Conservation (phyloP, 2,797 vertebrate species). For the Enteromius mattozi region DNA sequence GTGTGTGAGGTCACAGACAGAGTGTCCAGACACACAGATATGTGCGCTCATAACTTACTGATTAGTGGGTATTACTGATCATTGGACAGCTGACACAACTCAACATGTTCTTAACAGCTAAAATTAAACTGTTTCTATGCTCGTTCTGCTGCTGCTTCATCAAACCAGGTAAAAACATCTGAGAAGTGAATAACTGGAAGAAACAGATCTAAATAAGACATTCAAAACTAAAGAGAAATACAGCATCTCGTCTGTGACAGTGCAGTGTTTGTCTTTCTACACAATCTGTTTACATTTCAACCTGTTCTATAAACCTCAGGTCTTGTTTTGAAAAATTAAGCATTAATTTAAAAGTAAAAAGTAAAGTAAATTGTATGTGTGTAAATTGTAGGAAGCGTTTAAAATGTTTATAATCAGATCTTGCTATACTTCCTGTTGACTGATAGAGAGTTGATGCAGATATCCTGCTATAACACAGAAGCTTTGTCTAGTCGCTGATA, state of each 20-base stretch:
- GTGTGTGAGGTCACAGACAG: neutral
- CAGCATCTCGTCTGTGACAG: neutral
- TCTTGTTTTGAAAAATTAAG: neutral
- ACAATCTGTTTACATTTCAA: neutral
- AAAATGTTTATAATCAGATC: neutral
- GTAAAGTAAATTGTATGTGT: neutral
- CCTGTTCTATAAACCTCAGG: neutral
- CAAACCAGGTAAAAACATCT: neutral
- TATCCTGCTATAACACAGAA: neutral
- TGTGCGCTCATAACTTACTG: conserved; percentile 37
- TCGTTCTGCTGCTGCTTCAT: neutral
- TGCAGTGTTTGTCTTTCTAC: neutral
- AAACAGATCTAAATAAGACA: neutral
- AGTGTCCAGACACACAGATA: conserved; percentile 53
- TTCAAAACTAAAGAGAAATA: neutral
- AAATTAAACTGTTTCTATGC: conserved; percentile 43
- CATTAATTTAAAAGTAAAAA: neutral
- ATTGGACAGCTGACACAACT: conserved; percentile 40
- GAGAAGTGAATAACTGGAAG: neutral
- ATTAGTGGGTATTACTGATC: conserved; percentile 47
- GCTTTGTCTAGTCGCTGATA: neutral
- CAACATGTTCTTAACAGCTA: neutral
- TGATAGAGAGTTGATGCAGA: neutral
- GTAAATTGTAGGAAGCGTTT: neutral
- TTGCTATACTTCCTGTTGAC: neutral